These are phyloP conservation scores for Stenichneumon culpator DNA, from an alignment of 2,888 invertebrate genomes.

Conservation along the genomic window DNA sequence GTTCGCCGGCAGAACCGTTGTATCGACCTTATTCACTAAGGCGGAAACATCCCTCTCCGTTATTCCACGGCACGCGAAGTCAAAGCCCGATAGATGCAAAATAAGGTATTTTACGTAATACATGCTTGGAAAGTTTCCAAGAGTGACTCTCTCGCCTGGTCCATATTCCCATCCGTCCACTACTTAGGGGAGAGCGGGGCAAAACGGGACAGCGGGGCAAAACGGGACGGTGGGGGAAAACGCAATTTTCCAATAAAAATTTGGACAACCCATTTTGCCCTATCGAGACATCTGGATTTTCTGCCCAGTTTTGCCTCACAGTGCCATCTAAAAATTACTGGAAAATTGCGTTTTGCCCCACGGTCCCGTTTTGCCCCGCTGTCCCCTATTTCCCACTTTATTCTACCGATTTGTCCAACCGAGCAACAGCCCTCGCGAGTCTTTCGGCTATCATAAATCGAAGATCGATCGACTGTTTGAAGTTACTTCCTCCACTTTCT, in stretches of 20 bases:
- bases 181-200: too few relatives aligned
- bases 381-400: constrained; percentile 46
- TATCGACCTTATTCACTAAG: constrained; percentile 17
- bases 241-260: too few relatives aligned
- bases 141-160: constrained; percentile 22
- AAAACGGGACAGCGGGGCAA: too few relatives aligned
- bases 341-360: too few relatives aligned
- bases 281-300: too few relatives aligned
- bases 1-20: neutral
- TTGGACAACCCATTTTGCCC: too few relatives aligned
- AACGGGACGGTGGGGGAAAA: too few relatives aligned
- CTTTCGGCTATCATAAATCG: constrained; percentile 23
- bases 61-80: constrained; percentile 23
- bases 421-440: neutral
- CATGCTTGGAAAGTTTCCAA: constrained; percentile 67
- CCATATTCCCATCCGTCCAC: neutral
- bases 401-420: constrained; percentile 64
- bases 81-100: constrained; percentile 35
- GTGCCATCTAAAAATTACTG: too few relatives aligned
- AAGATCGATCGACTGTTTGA: constrained; percentile 43
- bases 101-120: constrained; percentile 70
- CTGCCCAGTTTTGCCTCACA: too few relatives aligned
- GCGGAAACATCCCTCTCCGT: constrained; percentile 3
- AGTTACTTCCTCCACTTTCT: constrained; percentile 13
- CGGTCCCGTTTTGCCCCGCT: too few relatives aligned